These are phyloP conservation scores for Cyclura pinguis DNA, from an alignment of 2,797 vertebrate species.

Conservation along the genomic window DNA sequence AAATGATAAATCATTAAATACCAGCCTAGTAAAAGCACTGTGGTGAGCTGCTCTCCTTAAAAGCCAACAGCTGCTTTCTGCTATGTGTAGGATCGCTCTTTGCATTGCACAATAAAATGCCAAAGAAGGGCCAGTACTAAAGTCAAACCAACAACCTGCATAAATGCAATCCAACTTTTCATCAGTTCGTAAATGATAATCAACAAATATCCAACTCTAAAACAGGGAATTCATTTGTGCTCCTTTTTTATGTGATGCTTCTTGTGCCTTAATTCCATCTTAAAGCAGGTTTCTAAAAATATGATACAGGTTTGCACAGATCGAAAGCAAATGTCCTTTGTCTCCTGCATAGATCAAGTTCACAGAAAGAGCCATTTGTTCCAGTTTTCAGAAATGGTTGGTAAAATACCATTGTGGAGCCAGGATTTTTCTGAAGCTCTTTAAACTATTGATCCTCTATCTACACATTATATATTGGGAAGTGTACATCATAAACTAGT, in stretches of 20 bases:
- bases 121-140: slow-evolving; percentile 44
- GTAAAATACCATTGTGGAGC: slow-evolving; percentile 53
- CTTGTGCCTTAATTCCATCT: not conserved
- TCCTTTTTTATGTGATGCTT: not conserved
- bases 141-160: slow-evolving; percentile 53
- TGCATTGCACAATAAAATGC: slow-evolving; percentile 52
- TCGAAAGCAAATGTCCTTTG: not conserved
- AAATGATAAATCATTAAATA: slow-evolving; percentile 79
- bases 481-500: not conserved
- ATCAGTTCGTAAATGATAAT: slow-evolving; percentile 43
- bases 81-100: slow-evolving; percentile 61
- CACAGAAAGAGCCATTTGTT: not conserved
- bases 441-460: slow-evolving; percentile 56
- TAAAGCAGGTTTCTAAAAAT: not conserved
- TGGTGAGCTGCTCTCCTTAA: slow-evolving; percentile 62
- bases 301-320: not conserved
- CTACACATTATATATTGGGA: not conserved
- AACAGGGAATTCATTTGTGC: slow-evolving; percentile 43
- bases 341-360: not conserved
- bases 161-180: slow-evolving; percentile 53
- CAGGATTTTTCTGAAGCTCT: slow-evolving; percentile 55
- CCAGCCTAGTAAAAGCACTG: slow-evolving; percentile 70
- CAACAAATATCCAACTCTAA: slow-evolving; percentile 25
- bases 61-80: slow-evolving; percentile 64
- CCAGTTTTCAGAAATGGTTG: not conserved